phyloP scores from a whole-genome alignment of 2,888 invertebrate genomes.

The Drosophila gaucha region DNA sequence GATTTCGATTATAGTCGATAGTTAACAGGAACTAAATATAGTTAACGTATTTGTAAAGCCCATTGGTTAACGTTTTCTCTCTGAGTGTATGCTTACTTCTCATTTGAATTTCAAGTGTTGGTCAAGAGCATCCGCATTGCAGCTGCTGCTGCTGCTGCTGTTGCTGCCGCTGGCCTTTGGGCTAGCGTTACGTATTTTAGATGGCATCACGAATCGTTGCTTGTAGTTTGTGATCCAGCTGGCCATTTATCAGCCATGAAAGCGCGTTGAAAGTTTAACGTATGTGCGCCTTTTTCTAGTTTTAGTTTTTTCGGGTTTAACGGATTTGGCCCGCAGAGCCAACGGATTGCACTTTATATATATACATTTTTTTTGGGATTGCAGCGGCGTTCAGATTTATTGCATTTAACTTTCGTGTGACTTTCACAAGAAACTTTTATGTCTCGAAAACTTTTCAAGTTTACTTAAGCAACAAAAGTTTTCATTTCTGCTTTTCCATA shows the following conservation, averaged over 20 bases:
- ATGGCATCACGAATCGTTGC: constrained; percentile 49
- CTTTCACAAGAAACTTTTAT: constrained; percentile 78
- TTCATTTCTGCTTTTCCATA: constrained; percentile 36
- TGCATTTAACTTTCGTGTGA: constrained; percentile 78
- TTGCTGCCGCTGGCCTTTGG: background rate
- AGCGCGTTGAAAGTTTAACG: constrained; percentile 70
- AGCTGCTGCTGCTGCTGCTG: constrained; percentile 4
- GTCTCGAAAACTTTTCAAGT: constrained; percentile 78
- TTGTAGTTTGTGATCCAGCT: constrained; percentile 61
- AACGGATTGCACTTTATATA: constrained; percentile 64
- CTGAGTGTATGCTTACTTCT: background rate
- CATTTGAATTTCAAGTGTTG: constrained; percentile 43
- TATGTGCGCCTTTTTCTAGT: constrained; percentile 6
- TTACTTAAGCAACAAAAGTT: constrained; percentile 78
- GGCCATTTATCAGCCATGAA: constrained; percentile 72
- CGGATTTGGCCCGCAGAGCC: constrained; percentile 64
- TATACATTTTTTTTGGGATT: constrained; percentile 30
- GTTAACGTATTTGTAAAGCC: too few species aligned
- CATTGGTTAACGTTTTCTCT: background rate
- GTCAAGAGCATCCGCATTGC: constrained; percentile 49
- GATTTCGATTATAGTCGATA: background rate
- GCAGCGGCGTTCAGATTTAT: constrained; percentile 69
- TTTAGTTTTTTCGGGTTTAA: constrained; percentile 53
- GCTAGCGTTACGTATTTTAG: constrained; percentile 25
- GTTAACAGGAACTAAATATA: background rate